Conservation (phyloP, 2,113 vertebrate genomes). For the Sciurus niger region DNA sequence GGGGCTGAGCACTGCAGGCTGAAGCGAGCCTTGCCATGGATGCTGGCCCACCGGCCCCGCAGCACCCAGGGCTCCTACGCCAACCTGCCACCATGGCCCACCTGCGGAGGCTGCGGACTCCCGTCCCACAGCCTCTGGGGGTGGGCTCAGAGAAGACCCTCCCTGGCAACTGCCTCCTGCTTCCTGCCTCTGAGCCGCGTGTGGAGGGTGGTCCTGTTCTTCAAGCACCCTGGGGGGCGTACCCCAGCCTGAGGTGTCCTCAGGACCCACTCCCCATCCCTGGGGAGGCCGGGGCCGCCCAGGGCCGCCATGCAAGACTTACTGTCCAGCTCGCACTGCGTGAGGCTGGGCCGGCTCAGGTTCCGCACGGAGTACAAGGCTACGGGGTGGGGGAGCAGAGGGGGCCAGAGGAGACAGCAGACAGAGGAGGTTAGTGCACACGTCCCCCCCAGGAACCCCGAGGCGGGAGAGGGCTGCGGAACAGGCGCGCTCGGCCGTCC, state of each 20-base stretch:
- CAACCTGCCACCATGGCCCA: rapidly evolving
- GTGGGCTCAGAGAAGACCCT: not conserved
- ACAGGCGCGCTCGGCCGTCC: not conserved
- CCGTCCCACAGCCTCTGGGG: rapidly evolving
- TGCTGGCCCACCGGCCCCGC: rapidly evolving
- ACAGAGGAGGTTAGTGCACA: constrained; percentile 71
- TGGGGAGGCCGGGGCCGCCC: not conserved
- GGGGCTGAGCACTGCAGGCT: rapidly evolving
- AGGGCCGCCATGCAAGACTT: constrained; percentile 86
- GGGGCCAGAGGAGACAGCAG: constrained; percentile 63
- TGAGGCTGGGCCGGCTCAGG: constrained; percentile 94
- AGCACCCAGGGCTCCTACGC: rapidly evolving
- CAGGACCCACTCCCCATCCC: not conserved
- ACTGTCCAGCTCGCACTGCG: constrained; percentile 96
- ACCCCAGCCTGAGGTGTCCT: not conserved
- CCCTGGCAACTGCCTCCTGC: rapidly evolving
- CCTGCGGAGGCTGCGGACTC: not conserved
- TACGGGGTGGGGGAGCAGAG: constrained; percentile 72
- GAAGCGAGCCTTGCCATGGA: rapidly evolving
- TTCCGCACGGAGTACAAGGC: constrained; percentile 94
- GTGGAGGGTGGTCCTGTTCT: not conserved
- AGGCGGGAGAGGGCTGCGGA: not conserved
- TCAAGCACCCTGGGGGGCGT: not conserved
- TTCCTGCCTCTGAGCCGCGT: not conserved
- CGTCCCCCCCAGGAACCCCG: not conserved